phyloP scores from a whole-genome alignment of 2,797 vertebrate species.

The Decapterus maruadsi region DNA sequence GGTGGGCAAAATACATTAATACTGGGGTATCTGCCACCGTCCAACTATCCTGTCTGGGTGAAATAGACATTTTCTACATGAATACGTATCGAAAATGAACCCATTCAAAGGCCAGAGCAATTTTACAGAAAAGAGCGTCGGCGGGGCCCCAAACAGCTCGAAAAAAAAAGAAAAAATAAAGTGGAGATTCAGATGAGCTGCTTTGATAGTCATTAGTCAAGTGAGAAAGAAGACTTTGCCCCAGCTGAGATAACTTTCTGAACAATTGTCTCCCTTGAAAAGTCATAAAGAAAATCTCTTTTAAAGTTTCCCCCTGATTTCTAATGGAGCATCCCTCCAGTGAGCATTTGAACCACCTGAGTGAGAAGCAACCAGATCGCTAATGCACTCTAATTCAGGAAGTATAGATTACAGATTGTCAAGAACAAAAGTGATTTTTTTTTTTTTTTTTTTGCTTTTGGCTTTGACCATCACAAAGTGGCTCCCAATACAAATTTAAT shows the following conservation, averaged over 20 bases:
- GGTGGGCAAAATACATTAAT: constrained; percentile 45
- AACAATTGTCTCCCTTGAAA: constrained; percentile 60
- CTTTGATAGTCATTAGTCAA: constrained; percentile 64
- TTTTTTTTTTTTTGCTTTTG: constrained; percentile 61
- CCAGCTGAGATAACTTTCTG: constrained; percentile 56
- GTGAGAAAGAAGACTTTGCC: constrained; percentile 47
- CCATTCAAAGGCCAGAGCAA: constrained; percentile 45
- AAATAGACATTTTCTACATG: constrained; percentile 62
- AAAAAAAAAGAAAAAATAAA: constrained; percentile 65
- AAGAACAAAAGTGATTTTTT: constrained; percentile 70
- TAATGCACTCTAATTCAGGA: constrained; percentile 82
- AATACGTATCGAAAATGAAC: constrained; percentile 58
- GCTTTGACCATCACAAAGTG: constrained; percentile 69
- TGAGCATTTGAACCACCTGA: constrained; percentile 61
- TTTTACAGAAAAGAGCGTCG: constrained; percentile 33
- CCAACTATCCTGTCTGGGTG: constrained; percentile 34
- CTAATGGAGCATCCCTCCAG: constrained; percentile 70
- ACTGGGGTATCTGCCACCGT: constrained; percentile 46
- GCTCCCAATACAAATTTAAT: constrained; percentile 78
- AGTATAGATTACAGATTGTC: constrained; percentile 83
- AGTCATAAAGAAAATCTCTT: constrained; percentile 57
- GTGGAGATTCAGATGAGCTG: constrained; percentile 53
- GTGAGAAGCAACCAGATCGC: constrained; percentile 66
- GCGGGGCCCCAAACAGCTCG: constrained; percentile 30
- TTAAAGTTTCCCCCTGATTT: constrained; percentile 66